Conservation (phyloP, 2,113 vertebrate species). For the Ciconia boyciana region DNA sequence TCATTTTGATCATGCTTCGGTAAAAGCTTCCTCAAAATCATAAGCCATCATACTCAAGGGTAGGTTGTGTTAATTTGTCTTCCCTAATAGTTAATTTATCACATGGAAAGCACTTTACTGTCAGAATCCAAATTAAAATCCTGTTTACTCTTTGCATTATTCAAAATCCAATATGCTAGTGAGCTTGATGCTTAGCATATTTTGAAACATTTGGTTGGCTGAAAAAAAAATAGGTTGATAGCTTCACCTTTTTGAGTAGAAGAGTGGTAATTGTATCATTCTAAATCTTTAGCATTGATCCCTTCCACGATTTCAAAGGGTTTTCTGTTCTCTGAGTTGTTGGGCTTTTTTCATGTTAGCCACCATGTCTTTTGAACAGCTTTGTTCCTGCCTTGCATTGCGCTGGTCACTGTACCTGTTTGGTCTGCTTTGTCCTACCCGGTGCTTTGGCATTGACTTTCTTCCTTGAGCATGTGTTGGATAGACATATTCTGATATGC, state of each 20-base stretch:
- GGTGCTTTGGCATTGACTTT: neutral
- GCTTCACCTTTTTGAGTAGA: neutral
- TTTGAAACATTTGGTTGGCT: slow-evolving; percentile 11
- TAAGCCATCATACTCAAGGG: slow-evolving; percentile 18
- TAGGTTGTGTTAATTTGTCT: slow-evolving; percentile 31
- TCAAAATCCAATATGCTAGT: slow-evolving; percentile 34
- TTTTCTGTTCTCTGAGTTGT: neutral
- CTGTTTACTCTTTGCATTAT: slow-evolving; percentile 54
- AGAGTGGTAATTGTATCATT: neutral
- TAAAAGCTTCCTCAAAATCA: slow-evolving; percentile 37
- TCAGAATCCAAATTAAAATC: slow-evolving; percentile 56
- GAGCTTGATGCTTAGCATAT: slow-evolving; percentile 3
- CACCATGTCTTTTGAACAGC: neutral
- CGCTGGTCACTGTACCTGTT: neutral
- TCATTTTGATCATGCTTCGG: slow-evolving; percentile 29
- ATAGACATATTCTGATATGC: neutral
- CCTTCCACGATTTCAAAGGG: neutral
- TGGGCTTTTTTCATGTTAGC: neutral
- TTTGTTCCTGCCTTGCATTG: neutral
- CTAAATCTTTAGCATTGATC: neutral
- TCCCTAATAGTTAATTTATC: slow-evolving; percentile 48
- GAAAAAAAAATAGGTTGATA: neutral
- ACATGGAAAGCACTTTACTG: slow-evolving; percentile 14
- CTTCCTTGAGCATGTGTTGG: rapidly evolving
- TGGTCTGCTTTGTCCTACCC: neutral